Evolutionary conservation across 1,140 invertebrate species (phyloP), one percentile per base, ranked within the genome.

Genomic region (Drosophila truncata): DNA sequence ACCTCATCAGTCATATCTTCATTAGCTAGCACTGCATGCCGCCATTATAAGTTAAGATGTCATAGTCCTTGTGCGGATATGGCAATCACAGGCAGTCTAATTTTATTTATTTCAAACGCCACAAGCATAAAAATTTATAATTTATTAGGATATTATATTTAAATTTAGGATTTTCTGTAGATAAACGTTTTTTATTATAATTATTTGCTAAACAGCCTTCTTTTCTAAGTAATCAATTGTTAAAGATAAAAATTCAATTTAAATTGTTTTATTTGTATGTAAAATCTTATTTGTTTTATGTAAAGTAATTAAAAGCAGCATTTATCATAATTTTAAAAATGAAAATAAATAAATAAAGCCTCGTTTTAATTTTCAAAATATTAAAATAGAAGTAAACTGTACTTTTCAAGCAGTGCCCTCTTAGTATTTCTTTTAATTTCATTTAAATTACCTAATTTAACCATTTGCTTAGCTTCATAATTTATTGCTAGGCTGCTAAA

Each of bases 21-120:
- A 42, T 61, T 61, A 50, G 64, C 46, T 52, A 42, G 63, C 35
- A 60, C 70, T 72, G 70, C 66, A 72, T 72, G 52, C n/a, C 54
- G 41, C 31, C 25, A 33, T 14, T 4, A 31, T 46, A 23, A 9
- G 4, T 33, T 20, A 31, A 20, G n/a, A n/a, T n/a, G n/a, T n/a
- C n/a, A n/a, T n/a, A n/a, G 6, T 46, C 23, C 16, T 35, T 4
- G 8, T 14, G 27, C 25, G 14, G 13, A 4, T 20, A 10, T 31
- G 33, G 31, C 64, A 67, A 42, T 62, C 6, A 8, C 7, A 63
- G 41, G 25, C 14, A 52, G 14, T 8, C 3, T 39, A 2, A 39
- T 39, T n/a, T 39, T 7, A 39, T 1, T 42, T 10, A 33, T 33
- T 33, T 33, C 4, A 27, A 29, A 29, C 27, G 27, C 27, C 8